A percentile compares a stretch with the other conserved stretches of the same genome.
These are phyloP conservation scores for Orgyia antiqua DNA, from an alignment of 2,888 invertebrate genomes.

Conservation along the genomic window DNA sequence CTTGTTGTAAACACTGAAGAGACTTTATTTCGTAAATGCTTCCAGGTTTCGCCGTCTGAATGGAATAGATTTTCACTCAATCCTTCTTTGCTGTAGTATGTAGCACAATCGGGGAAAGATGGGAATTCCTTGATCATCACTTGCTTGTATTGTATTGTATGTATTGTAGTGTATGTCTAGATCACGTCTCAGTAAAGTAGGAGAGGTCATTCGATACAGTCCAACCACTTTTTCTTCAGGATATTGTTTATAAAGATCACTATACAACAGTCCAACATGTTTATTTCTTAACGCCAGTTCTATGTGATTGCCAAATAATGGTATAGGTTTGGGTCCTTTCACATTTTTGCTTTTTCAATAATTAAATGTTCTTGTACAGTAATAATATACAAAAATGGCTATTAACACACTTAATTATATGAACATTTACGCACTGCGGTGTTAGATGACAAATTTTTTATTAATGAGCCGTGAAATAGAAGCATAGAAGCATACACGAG, in stretches of 20 bases:
- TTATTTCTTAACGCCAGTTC: conserved; percentile 28
- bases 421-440: conserved; percentile 10
- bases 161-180: conserved; percentile 42
- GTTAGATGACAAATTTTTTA: background rate
- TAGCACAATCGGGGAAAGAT: conserved; percentile 37
- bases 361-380: conserved; percentile 18
- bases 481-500: no score
- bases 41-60: conserved; percentile 35
- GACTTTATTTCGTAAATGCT: conserved; percentile 32
- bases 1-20: conserved; percentile 41
- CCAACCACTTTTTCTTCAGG: conserved; percentile 46
- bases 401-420: conserved; percentile 6
- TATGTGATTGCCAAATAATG: conserved; percentile 29
- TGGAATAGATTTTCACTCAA: conserved; percentile 46
- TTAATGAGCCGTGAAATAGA: no score
- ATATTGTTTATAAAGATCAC: conserved; percentile 40
- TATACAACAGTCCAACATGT: conserved; percentile 25
- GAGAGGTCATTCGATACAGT: conserved; percentile 38
- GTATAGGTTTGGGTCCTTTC: conserved; percentile 36
- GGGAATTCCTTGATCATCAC: conserved; percentile 48
- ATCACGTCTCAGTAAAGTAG: conserved; percentile 40
- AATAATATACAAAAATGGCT: conserved; percentile 13
- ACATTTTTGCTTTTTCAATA: conserved; percentile 32
- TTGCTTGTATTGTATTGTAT: no score
- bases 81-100: conserved; percentile 33